Evolutionary conservation across 2,113 vertebrate species (phyloP).

Genomic region (Carassius auratus): DNA sequence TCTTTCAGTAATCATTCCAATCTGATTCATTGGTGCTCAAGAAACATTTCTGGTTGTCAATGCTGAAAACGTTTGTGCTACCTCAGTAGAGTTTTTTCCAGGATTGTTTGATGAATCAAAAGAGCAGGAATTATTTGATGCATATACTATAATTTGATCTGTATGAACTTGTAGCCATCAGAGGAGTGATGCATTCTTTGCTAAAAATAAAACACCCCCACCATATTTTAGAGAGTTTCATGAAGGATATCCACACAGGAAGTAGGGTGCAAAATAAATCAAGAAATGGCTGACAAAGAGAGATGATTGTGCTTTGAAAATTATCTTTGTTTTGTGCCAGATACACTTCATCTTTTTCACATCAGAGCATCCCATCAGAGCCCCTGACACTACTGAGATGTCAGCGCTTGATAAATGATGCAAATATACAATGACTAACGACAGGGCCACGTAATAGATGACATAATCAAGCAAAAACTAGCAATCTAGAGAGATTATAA

Average conservation of each 20-base stretch:
- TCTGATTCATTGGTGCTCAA: background rate
- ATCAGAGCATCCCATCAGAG: slow-evolving; percentile 4
- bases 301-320: slow-evolving; percentile 29
- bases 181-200: background rate
- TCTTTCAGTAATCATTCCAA: background rate
- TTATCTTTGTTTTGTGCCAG: slow-evolving; percentile 39
- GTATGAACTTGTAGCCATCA: too few relatives aligned
- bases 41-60: too few relatives aligned
- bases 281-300: background rate
- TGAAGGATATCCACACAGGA: slow-evolving; percentile 18
- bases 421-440: slow-evolving; percentile 32
- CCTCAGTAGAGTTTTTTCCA: too few relatives aligned
- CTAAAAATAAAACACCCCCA: background rate
- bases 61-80: background rate
- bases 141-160: too few relatives aligned
- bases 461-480: slow-evolving; percentile 44
- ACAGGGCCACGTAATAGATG: slow-evolving; percentile 29
- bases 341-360: slow-evolving; percentile 53
- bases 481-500: slow-evolving; percentile 23
- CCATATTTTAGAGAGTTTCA: background rate
- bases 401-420: slow-evolving; percentile 46
- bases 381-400: slow-evolving; percentile 42
- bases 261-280: background rate
- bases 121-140: too few relatives aligned
- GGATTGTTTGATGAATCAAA: too few relatives aligned